Conservation (phyloP, 1,140 invertebrate species). For the Anagrus nilaparvatae region DNA sequence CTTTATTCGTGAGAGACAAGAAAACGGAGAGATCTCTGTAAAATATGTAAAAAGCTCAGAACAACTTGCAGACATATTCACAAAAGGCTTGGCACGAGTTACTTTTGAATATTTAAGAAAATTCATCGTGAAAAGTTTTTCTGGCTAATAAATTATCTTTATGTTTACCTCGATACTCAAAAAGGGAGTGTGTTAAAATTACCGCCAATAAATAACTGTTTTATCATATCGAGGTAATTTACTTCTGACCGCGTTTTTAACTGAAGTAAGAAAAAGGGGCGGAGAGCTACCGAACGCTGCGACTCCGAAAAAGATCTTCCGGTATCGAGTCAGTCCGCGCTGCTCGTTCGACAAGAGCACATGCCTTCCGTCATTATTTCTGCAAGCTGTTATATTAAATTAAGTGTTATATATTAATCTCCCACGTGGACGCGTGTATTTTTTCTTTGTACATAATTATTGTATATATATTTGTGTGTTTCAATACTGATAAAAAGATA, state of each 20-base stretch:
- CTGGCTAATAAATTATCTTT: constrained; percentile 1
- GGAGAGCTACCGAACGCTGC: neutral
- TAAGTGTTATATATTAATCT: too few relatives aligned
- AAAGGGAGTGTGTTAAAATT: constrained; percentile 10
- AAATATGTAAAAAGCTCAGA: constrained; percentile 11
- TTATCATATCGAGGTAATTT: neutral
- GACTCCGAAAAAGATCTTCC: neutral
- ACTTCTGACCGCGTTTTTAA: neutral
- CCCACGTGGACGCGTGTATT: too few relatives aligned
- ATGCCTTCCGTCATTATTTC: too few relatives aligned
- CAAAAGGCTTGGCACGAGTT: constrained; percentile 11
- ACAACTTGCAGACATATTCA: constrained; percentile 19
- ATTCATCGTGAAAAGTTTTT: constrained; percentile 8
- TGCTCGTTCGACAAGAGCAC: too few relatives aligned
- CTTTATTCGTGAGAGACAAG: constrained; percentile 17
- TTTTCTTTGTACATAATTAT: too few relatives aligned
- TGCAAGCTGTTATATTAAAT: too few relatives aligned
- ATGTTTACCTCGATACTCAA: too few relatives aligned
- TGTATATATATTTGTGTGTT: too few relatives aligned
- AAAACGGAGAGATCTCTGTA: constrained; percentile 4
- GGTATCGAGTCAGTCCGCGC: neutral
- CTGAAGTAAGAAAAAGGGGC: neutral
- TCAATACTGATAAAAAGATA: too few relatives aligned
- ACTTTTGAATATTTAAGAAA: constrained; percentile 2
- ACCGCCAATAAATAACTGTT: neutral